Evolutionary conservation across 2,888 invertebrate species (phyloP), one percentile per base, ranked within the genome.

Genomic region (Coronaproctus castanopsis): DNA sequence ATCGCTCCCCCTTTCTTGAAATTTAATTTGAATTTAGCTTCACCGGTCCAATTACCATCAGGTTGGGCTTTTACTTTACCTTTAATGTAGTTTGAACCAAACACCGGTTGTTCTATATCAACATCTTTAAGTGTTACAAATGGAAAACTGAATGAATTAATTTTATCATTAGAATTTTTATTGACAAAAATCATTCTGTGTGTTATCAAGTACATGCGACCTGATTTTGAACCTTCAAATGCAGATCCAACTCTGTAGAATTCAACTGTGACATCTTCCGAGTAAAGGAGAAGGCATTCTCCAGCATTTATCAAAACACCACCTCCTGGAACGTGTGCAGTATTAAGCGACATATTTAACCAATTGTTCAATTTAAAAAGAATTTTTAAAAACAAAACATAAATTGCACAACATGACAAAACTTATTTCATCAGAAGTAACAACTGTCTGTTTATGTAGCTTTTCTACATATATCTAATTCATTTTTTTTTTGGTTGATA

Each of bases 1-100:
- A 98, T 96, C 57, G 96, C 96, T n/a, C 98, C 98, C 58, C 98
- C 98, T 67, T 86, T 82, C 69, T 92, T 95, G 71, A 99, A 98
- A 66, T 85, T 82, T 62, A 99, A 73, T 72, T 95, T 95, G 72
- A 97, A 97, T 71, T 90, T 91, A 1, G 90, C 88, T 72, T 90
- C 87, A 19, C 97, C 97, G 66, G 83, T 77, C 80, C 91, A 97
- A 70, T 91, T 90, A 23, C 96, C 96, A 74, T 90, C 88, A 0
- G 88, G 84, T 70, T 98, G 95, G 2, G 95, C 88, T 59, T 84
- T 76, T n/a, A 92, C 86, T 75, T 86, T 87, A 57, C 93, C 95
- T 72, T 89, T 91, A 65, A 98, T 90, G 71, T 85, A 95, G 75
- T 98, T 98, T n/a, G 97, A 91, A 2, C 91, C 90, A 74, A 98